Evolutionary conservation across 2,113 vertebrate genomes (phyloP), one percentile per base, ranked within the genome.

Genomic region (Terrapene triunguis): DNA sequence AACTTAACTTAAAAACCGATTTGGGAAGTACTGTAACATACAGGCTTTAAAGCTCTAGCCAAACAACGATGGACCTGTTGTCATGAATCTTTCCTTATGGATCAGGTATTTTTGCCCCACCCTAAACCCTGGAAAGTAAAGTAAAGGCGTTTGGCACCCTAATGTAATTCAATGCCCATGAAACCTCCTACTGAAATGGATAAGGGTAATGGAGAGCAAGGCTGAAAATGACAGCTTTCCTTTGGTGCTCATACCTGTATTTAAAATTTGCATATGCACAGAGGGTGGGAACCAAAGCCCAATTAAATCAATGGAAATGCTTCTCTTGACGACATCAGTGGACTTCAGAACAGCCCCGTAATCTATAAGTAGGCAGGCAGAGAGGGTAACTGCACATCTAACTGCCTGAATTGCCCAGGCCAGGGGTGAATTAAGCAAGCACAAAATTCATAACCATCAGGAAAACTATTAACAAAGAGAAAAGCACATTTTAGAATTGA

Each of bases 1-100:
- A 88, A 48, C 81, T 84, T 53, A 14, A 27, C 55, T 92, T 93
- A 85, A 84, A 80, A 84, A 79, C 47, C 76, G 72, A 83, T 91
- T 90, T 74, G 55, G n/a, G 80, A 27, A 76, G 25, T 27, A 57
- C 74, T 69, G 81, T 59, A 16, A 24, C 76, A 3, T 32, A 38
- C 53, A 59, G 81, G 38, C 32, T 85, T 42, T 12, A 27, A 6
- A 8, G 17, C 76, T 86, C n/a, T 47, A 74, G 32, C 69, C 80
- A 62, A 82, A 88, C 72, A 53, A 78, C 84, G 62, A 74, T 27
- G 50, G 79, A 35, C 91, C 69, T 80, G 3, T 24, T 29, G 55
- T 14, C 38, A 76, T 74, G 21, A 44, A 42, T 76, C 74, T 44
- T 47, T 76, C 74, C 22, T 27, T 44, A 10, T 55, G 69, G 51